These are phyloP conservation scores for Tamandua tetradactyla DNA, from an alignment of 2,797 vertebrate species.

Conservation along the genomic window DNA sequence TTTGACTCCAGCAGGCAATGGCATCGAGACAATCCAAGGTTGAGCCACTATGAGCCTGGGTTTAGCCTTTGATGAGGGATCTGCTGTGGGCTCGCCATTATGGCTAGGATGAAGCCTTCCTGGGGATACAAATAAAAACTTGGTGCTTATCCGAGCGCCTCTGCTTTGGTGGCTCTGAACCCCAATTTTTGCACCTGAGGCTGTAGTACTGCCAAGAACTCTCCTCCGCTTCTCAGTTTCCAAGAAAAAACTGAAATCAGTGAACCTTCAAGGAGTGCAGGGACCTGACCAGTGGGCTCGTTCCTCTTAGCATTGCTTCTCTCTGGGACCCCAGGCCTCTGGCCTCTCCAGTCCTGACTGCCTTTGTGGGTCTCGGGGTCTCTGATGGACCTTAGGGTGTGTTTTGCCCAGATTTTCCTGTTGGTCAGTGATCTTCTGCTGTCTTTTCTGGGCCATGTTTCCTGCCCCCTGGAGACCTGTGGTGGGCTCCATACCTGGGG, in stretches of 20 bases:
- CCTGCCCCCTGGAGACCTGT: background rate
- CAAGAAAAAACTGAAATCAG: background rate
- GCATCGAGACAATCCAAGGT: fast-evolving
- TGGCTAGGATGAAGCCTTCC: background rate
- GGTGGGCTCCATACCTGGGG: background rate
- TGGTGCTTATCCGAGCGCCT: too few species aligned
- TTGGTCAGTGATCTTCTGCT: background rate
- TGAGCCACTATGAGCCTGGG: fast-evolving
- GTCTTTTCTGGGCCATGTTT: fast-evolving
- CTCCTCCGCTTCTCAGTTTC: background rate
- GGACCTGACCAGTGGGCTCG: fast-evolving
- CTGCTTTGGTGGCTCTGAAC: background rate
- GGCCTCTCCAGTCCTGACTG: background rate
- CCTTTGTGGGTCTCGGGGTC: background rate
- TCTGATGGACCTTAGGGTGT: fast-evolving
- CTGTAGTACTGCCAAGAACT: too few species aligned
- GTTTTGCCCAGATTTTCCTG: background rate
- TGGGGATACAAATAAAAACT: background rate
- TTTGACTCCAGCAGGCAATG: background rate
- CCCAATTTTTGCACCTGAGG: background rate
- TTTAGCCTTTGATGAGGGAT: background rate
- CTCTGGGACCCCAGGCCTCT: background rate
- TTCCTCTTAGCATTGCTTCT: fast-evolving
- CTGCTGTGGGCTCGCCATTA: background rate
- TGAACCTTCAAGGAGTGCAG: background rate